A percentile compares a stretch with the other conserved stretches of the same genome.
These are phyloP conservation scores for Metallyticus violacea DNA, from an alignment of 2,888 invertebrate species.

Conservation along the genomic window DNA sequence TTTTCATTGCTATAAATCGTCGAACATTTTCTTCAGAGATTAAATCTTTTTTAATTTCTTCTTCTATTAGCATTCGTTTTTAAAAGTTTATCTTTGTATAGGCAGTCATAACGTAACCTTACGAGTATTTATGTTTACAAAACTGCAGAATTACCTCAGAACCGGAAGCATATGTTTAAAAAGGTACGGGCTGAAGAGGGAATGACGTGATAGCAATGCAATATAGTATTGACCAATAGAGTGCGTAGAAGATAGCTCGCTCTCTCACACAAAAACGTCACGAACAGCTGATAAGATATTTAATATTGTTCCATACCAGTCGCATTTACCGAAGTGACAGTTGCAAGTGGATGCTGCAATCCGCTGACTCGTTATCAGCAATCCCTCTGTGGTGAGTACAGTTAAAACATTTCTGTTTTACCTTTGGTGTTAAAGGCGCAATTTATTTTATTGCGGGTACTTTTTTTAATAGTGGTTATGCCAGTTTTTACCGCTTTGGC, in stretches of 20 bases:
- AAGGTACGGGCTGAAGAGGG: background rate
- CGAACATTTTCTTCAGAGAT: too few species aligned
- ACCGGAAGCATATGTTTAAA: background rate
- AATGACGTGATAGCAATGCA: background rate
- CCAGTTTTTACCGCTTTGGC: too few species aligned
- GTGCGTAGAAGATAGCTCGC: background rate
- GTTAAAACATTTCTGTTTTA: background rate
- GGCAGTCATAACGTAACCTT: too few species aligned
- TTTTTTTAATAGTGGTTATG: too few species aligned
- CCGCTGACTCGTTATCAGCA: background rate
- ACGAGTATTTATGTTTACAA: too few species aligned
- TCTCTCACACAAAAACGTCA: background rate
- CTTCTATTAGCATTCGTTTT: too few species aligned
- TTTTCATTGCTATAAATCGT: too few species aligned
- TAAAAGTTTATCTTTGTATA: too few species aligned
- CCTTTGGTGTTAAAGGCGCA: too few species aligned
- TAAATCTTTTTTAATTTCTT: too few species aligned
- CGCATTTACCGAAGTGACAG: background rate
- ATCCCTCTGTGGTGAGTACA: background rate
- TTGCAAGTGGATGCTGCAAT: background rate
- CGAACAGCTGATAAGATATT: background rate
- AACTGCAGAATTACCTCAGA: background rate
- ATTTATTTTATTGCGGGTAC: too few species aligned
- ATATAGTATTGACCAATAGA: background rate
- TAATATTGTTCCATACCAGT: background rate